phyloP scores from a whole-genome alignment of 2,888 invertebrate species.

The Megalurothrips usitatus region DNA sequence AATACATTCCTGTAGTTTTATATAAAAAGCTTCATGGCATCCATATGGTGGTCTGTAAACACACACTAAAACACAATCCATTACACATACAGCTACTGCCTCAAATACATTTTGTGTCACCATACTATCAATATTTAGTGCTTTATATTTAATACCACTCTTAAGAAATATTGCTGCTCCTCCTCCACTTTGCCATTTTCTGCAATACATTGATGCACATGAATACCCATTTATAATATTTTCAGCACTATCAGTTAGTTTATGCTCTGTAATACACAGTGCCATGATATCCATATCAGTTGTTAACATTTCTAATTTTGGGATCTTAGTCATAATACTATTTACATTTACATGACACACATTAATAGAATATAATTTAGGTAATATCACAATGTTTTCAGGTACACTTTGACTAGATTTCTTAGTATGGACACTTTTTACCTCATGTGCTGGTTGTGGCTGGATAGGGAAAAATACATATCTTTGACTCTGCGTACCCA shows the following conservation, averaged over 20 bases:
- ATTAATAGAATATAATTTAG: not conserved
- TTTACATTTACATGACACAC: not conserved
- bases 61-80: not conserved
- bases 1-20: not conserved
- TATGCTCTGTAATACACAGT: not conserved
- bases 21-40: not conserved
- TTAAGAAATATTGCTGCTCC: not conserved
- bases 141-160: not conserved
- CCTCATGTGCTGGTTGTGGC: not conserved
- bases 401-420: not conserved
- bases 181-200: not conserved
- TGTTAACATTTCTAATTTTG: not conserved
- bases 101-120: not conserved
- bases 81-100: not conserved
- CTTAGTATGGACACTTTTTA: not conserved
- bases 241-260: not conserved
- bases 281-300: not conserved
- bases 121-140: not conserved
- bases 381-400: not conserved
- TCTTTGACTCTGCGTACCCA: not conserved
- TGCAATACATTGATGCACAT: not conserved
- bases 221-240: not conserved
- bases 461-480: not conserved
- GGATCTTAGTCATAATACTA: not conserved
- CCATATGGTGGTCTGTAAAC: not conserved